Percentiles rank a stretch among this genome's conserved stretches.
Evolutionary conservation across 2,888 invertebrate genomes (phyloP).

Genomic region (Pyrochroa serraticornis): DNA sequence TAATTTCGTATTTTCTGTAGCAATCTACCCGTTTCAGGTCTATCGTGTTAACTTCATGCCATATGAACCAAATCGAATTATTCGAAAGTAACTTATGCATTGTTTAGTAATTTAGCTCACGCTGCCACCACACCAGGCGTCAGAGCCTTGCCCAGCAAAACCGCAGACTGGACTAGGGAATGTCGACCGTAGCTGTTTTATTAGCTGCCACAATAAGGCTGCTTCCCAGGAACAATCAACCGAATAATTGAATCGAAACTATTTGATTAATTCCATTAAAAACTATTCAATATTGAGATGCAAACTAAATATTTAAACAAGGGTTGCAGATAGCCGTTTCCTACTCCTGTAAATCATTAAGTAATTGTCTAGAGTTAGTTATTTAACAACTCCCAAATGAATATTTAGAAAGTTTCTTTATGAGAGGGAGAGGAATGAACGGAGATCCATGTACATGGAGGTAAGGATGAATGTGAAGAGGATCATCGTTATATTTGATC

Average conservation of each 20-base stretch:
- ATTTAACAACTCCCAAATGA: too few relatives aligned
- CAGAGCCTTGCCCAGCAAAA: conserved; percentile 30
- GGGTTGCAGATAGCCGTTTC: too few relatives aligned
- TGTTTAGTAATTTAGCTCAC: conserved; percentile 41
- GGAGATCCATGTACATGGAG: too few relatives aligned
- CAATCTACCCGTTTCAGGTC: conserved; percentile 22
- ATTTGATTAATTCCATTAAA: conserved; percentile 17
- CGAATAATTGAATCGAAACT: conserved; percentile 33
- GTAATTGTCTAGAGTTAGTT: too few relatives aligned
- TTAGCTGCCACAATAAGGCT: conserved; percentile 36
- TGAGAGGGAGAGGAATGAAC: too few relatives aligned
- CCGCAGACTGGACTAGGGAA: conserved; percentile 40
- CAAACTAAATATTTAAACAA: too few relatives aligned
- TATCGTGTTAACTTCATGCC: conserved; percentile 24
- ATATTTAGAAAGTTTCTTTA: too few relatives aligned
- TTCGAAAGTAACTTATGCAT: conserved; percentile 39
- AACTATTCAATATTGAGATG: too few relatives aligned
- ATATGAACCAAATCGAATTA: conserved; percentile 38
- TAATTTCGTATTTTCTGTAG: conserved; percentile 9
- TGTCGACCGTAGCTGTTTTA: conserved; percentile 30
- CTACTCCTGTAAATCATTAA: too few relatives aligned
- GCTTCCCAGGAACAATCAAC: conserved; percentile 27
- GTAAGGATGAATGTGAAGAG: too few relatives aligned
- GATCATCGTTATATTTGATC: too few relatives aligned
- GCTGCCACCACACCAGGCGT: conserved; percentile 33